These are phyloP conservation scores for Parotia lawesii DNA, from an alignment of 2,113 vertebrate species.

Conservation along the genomic window DNA sequence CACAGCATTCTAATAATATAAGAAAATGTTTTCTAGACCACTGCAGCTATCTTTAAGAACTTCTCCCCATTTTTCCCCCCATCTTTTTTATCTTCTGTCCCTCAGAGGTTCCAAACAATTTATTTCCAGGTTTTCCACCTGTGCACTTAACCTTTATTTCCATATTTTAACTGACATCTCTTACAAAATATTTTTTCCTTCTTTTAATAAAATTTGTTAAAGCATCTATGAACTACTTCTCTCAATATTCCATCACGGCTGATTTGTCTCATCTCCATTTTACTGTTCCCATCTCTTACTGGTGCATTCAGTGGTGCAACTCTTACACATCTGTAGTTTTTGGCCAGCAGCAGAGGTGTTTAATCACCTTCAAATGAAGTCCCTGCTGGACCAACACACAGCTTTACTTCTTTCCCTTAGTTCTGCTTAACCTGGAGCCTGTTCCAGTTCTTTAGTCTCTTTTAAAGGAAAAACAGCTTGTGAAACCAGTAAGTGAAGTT, in stretches of 20 bases:
- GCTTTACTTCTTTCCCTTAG: neutral
- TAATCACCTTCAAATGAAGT: neutral
- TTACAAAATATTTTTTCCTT: neutral
- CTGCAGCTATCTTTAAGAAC: neutral
- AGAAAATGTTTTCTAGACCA: neutral
- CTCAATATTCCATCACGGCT: neutral
- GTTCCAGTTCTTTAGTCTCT: neutral
- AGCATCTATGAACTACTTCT: neutral
- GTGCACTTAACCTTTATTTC: neutral
- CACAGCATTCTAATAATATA: neutral
- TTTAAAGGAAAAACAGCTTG: neutral
- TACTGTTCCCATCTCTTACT: neutral
- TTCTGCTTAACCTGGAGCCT: neutral
- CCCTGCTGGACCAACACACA: neutral
- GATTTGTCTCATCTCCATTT: neutral
- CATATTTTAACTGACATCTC: neutral
- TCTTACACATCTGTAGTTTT: neutral
- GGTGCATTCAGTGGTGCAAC: fast-evolving
- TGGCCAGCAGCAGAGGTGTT: neutral
- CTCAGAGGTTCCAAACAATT: neutral
- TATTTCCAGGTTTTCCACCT: neutral
- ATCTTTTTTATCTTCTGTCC: neutral
- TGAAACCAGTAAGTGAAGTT: neutral
- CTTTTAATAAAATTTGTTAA: neutral
- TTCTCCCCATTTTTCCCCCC: neutral